These are phyloP conservation scores for Coccyzus lansbergi DNA, from an alignment of 2,797 vertebrate genomes.

Conservation along the genomic window DNA sequence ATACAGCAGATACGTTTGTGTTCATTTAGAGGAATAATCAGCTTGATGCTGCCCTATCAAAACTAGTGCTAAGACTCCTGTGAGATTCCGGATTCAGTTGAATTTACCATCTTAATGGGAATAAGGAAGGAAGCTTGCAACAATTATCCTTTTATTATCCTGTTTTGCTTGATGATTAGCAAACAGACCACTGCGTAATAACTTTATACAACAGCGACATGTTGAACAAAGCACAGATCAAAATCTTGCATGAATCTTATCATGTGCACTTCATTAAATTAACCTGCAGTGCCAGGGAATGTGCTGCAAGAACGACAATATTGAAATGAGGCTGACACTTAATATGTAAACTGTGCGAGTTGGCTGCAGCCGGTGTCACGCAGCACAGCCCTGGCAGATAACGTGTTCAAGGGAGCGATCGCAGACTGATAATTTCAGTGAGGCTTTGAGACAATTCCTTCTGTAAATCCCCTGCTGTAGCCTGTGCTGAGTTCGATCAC, in stretches of 20 bases:
- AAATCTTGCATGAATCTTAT: conserved; percentile 5
- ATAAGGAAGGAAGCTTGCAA: conserved; percentile 31
- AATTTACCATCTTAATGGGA: conserved; percentile 11
- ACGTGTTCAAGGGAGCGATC: rapidly evolving
- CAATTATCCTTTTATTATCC: conserved; percentile 33
- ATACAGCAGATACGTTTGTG: neutral
- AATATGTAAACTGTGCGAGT: neutral
- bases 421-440: neutral
- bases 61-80: neutral
- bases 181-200: conserved; percentile 38
- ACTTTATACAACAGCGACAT: neutral
- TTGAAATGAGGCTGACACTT: neutral
- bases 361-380: neutral
- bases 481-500: neutral
- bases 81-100: neutral
- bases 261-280: neutral
- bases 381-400: neutral
- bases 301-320: neutral
- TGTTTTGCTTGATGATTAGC: conserved; percentile 29
- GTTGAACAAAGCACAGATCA: conserved; percentile 25
- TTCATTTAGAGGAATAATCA: neutral
- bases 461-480: neutral
- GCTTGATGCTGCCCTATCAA: neutral
- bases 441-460: neutral
- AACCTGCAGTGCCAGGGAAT: neutral